These are phyloP conservation scores for Meteorus cinctellus DNA, from an alignment of 2,888 invertebrate species.

Conservation along the genomic window DNA sequence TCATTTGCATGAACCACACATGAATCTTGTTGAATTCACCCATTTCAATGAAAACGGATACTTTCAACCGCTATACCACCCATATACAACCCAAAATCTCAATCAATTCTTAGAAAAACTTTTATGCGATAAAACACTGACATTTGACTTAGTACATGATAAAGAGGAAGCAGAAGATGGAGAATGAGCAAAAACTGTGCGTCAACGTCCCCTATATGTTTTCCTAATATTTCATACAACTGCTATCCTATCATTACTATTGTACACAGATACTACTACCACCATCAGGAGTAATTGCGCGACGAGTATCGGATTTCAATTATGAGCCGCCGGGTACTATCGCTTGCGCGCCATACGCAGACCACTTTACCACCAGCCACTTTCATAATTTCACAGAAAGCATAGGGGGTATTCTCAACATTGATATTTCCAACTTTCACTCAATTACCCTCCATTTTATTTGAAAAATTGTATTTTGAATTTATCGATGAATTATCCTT, in stretches of 20 bases:
- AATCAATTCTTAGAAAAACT: not conserved
- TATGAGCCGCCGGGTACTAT: conserved; percentile 36
- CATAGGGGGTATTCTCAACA: conserved; percentile 13
- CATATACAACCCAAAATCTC: too few species aligned
- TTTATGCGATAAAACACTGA: conserved; percentile 13
- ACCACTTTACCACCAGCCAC: conserved; percentile 30
- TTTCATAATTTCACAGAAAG: conserved; percentile 22
- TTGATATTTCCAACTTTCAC: not conserved
- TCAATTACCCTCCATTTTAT: conserved; percentile 4
- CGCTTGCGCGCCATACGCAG: conserved; percentile 24
- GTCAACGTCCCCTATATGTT: not conserved
- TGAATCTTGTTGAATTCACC: too few species aligned
- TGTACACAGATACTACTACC: not conserved
- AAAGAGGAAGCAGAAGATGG: not conserved
- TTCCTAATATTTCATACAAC: not conserved
- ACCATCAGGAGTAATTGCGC: conserved; percentile 40
- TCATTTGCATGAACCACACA: too few species aligned
- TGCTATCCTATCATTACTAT: conserved; percentile 1
- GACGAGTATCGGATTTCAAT: conserved; percentile 50
- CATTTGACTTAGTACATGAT: not conserved
- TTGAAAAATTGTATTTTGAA: not conserved
- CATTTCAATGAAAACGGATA: too few species aligned
- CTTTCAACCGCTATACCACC: not conserved
- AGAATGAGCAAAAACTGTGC: conserved; percentile 23
- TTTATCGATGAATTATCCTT: not conserved